phyloP scores from a whole-genome alignment of 1,140 invertebrate species.

The Caenorhabditis latens region DNA sequence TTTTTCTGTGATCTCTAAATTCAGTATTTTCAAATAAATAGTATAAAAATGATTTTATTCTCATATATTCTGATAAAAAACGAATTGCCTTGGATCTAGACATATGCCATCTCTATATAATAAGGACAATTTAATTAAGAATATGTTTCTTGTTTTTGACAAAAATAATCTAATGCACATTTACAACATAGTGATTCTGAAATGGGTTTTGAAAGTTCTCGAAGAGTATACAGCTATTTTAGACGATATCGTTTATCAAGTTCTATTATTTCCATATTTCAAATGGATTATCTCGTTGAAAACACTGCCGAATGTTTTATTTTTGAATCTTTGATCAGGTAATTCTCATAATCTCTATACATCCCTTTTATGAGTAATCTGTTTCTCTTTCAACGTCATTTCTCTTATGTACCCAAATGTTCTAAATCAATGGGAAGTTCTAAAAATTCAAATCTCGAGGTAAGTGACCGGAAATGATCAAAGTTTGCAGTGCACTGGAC shows the following conservation, averaged over 20 bases:
- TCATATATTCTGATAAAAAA: not conserved
- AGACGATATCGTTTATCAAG: too few relatives aligned
- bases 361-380: constrained; percentile 6
- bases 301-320: not conserved
- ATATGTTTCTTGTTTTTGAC: too few relatives aligned
- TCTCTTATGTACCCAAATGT: not conserved
- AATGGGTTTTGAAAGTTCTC: too few relatives aligned
- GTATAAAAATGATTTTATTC: not conserved
- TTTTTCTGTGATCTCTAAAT: constrained; percentile 13
- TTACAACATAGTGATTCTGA: too few relatives aligned
- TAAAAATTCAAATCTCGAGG: not conserved
- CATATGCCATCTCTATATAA: too few relatives aligned
- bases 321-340: constrained; percentile 17
- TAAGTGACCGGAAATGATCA: not conserved
- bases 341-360: not conserved
- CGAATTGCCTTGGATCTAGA: not conserved
- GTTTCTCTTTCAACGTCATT: constrained; percentile 4
- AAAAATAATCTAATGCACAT: too few relatives aligned
- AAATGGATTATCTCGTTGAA: too few relatives aligned
- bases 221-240: too few relatives aligned
- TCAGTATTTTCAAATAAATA: constrained; percentile 14
- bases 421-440: not conserved
- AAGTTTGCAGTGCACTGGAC: not conserved
- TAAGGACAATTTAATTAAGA: too few relatives aligned
- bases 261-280: too few relatives aligned